These are phyloP conservation scores for Sporophila hypoxantha DNA, from an alignment of 2,113 vertebrate species.

Conservation along the genomic window DNA sequence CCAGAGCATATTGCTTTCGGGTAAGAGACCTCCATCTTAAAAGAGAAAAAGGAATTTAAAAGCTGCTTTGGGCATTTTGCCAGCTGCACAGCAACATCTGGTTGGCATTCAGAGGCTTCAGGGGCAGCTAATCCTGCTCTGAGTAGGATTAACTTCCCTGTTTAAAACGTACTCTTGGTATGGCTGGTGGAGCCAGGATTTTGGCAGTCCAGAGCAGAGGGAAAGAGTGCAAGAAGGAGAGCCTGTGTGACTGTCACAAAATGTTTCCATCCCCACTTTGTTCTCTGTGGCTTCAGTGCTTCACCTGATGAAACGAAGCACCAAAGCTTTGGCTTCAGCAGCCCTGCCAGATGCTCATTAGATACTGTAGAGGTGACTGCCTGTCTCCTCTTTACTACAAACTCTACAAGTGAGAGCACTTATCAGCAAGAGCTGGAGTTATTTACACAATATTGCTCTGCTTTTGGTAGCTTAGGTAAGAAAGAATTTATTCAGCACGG, in stretches of 20 bases:
- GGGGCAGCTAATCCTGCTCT: conserved; percentile 52
- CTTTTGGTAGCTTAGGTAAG: background rate
- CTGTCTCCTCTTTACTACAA: background rate
- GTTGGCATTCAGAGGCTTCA: conserved; percentile 50
- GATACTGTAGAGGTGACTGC: background rate
- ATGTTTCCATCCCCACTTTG: background rate
- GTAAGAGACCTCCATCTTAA: conserved; percentile 12
- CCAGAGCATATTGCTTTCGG: background rate
- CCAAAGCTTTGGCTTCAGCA: background rate
- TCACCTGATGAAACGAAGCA: background rate
- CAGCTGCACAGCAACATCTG: conserved; percentile 42
- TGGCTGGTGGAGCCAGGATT: background rate
- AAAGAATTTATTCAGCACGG: background rate
- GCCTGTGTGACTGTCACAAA: background rate
- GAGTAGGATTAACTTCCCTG: conserved; percentile 38
- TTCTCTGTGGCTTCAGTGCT: background rate
- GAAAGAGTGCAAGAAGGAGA: background rate
- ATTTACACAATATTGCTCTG: background rate
- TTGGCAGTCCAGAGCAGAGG: background rate
- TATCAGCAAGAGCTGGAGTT: background rate
- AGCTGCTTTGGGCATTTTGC: conserved; percentile 48
- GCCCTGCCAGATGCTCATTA: background rate
- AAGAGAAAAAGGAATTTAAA: conserved; percentile 41
- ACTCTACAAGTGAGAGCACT: background rate
- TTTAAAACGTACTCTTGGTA: conserved; percentile 2